A percentile compares a stretch with the other conserved stretches of the same genome.
Evolutionary conservation across 1,140 invertebrate genomes (phyloP).

Genomic region (Orchesella cincta): DNA sequence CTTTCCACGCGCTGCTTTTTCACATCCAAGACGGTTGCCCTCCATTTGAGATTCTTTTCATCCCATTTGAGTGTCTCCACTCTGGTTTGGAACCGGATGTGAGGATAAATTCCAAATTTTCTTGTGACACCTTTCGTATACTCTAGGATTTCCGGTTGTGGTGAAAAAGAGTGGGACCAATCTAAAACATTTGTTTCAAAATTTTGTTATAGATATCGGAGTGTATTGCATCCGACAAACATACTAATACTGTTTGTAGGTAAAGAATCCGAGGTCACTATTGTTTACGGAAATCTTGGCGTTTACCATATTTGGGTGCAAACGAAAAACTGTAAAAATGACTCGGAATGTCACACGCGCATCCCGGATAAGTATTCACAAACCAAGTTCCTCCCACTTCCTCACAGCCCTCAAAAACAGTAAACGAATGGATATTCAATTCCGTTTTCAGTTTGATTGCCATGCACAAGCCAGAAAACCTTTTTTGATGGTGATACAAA

Average conservation of each 20-base stretch:
- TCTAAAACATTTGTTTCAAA: not conserved
- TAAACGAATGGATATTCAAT: not conserved
- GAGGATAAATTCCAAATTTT: conserved; percentile 37
- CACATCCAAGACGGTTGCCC: not conserved
- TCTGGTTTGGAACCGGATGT: conserved; percentile 28
- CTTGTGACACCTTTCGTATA: conserved; percentile 24
- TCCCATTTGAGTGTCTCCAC: conserved; percentile 36
- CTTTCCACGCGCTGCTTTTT: not conserved
- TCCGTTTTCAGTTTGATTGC: conserved; percentile 17
- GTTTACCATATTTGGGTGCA: conserved; percentile 12
- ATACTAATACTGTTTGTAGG: too few species aligned
- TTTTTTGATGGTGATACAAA: not conserved
- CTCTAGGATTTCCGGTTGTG: conserved; percentile 28
- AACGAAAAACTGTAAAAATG: conserved; percentile 27
- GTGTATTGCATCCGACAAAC: too few species aligned
- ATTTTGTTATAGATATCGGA: too few species aligned
- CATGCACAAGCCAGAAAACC: conserved; percentile 23
- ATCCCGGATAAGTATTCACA: conserved; percentile 25
- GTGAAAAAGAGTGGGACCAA: conserved; percentile 11
- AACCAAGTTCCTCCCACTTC: conserved; percentile 32
- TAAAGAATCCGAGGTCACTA: not conserved
- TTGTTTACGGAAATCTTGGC: too few species aligned
- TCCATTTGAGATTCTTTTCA: conserved; percentile 29
- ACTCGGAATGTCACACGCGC: conserved; percentile 30
- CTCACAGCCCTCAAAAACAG: not conserved